These are phyloP conservation scores for Leptinotarsa peninsularis DNA, from an alignment of 2,888 invertebrate species.

Conservation along the genomic window DNA sequence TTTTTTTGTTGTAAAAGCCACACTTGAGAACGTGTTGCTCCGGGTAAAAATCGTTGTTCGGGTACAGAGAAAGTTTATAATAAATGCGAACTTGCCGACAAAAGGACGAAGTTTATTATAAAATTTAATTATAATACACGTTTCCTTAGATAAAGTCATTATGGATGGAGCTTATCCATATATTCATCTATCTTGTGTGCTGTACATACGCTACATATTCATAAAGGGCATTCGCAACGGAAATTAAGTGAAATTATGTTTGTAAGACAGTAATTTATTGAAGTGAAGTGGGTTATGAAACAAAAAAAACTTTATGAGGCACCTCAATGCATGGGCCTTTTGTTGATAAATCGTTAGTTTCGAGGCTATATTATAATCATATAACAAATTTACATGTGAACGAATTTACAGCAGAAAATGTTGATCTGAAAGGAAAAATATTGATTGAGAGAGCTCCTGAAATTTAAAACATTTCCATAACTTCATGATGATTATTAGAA, in stretches of 20 bases:
- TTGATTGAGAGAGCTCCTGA: too few species aligned
- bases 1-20: conserved; percentile 2
- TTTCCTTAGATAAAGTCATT: conserved; percentile 19
- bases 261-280: neutral
- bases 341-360: too few species aligned
- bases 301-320: neutral
- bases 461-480: too few species aligned
- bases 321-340: too few species aligned
- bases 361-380: too few species aligned
- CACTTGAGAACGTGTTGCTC: conserved; percentile 19
- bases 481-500: too few species aligned
- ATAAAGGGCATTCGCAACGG: conserved; percentile 11
- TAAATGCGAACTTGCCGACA: conserved; percentile 21
- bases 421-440: too few species aligned
- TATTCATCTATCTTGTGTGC: neutral
- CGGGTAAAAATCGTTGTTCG: conserved; percentile 14
- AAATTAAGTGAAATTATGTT: neutral
- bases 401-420: too few species aligned
- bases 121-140: conserved; percentile 3
- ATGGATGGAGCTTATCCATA: neutral
- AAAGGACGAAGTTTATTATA: conserved; percentile 18
- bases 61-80: conserved; percentile 24
- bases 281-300: neutral
- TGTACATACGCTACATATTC: neutral
- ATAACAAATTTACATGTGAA: too few species aligned